These are phyloP conservation scores for Ceyx cyanopectus DNA, from an alignment of 2,113 vertebrate genomes.

Conservation along the genomic window DNA sequence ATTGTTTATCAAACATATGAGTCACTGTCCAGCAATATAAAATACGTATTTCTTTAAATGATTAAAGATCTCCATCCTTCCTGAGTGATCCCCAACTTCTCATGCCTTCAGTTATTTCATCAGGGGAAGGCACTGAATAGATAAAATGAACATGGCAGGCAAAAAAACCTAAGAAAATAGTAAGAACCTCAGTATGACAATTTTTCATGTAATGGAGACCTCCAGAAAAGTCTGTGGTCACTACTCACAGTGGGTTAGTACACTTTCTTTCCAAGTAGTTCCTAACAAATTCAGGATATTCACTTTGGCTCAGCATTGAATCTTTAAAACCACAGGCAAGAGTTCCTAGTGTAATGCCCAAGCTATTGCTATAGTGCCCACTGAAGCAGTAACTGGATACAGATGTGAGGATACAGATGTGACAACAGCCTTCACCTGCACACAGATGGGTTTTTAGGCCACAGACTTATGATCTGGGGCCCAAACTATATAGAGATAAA, in stretches of 20 bases:
- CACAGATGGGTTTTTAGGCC: not conserved
- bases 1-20: not conserved
- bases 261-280: not conserved
- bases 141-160: not conserved
- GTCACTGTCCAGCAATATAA: not conserved
- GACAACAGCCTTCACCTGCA: not conserved
- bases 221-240: not conserved
- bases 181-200: not conserved
- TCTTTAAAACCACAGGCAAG: not conserved
- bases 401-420: not conserved
- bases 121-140: fast-evolving
- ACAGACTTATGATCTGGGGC: not conserved
- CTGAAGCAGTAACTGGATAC: not conserved
- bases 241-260: not conserved
- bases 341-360: not conserved
- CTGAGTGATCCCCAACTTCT: fast-evolving
- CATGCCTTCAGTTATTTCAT: not conserved
- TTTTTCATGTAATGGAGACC: not conserved
- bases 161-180: not conserved
- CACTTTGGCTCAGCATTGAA: not conserved
- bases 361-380: not conserved
- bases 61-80: not conserved
- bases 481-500: not conserved
- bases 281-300: not conserved
- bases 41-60: fast-evolving